Conservation (phyloP, 2,113 vertebrate species). For the Phocoena sinus region DNA sequence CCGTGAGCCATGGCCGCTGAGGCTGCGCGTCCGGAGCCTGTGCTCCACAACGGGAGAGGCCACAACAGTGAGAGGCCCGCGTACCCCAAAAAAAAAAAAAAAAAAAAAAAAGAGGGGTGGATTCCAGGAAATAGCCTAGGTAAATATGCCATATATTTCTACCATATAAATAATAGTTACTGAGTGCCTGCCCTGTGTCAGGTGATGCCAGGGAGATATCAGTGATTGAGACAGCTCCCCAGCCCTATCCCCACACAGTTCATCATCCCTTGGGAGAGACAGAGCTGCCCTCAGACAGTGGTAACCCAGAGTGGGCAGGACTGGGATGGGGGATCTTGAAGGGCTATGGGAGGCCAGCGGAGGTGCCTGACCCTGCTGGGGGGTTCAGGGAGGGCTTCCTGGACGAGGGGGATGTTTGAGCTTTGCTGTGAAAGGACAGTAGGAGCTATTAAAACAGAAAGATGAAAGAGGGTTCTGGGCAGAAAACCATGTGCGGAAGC, state of each 20-base stretch:
- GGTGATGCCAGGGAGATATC: neutral
- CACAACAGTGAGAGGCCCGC: no score
- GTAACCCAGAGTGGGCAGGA: neutral
- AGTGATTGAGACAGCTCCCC: neutral
- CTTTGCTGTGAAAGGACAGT: neutral
- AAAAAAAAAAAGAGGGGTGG: neutral
- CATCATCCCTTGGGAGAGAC: neutral
- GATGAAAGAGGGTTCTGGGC: neutral
- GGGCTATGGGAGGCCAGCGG: neutral
- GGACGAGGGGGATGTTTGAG: neutral
- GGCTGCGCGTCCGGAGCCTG: no score
- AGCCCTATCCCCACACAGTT: neutral
- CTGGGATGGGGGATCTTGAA: neutral
- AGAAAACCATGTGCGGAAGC: neutral
- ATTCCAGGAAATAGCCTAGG: slow-evolving; percentile 38
- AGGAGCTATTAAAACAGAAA: neutral
- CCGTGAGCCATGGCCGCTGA: no score
- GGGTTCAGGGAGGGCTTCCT: neutral
- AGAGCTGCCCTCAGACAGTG: neutral
- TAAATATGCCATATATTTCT: neutral
- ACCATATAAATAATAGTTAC: neutral
- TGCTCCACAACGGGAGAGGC: no score
- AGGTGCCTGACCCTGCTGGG: neutral
- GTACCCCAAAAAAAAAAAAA: no score
- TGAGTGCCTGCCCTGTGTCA: neutral